These are phyloP conservation scores for Cryptotermes secundus DNA, from an alignment of 1,140 invertebrate genomes.

Conservation along the genomic window DNA sequence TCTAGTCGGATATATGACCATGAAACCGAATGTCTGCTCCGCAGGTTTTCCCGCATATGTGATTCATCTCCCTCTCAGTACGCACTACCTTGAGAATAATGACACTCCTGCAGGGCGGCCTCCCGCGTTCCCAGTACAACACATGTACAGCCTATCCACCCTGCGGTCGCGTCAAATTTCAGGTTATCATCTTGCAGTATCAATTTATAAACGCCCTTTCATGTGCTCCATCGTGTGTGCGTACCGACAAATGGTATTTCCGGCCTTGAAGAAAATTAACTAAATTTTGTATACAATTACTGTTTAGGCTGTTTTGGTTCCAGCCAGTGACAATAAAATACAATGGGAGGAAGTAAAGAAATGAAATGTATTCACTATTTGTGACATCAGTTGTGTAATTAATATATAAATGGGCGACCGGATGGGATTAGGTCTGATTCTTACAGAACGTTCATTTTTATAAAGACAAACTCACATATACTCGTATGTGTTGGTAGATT, in stretches of 20 bases:
- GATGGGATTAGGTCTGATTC: too few species aligned
- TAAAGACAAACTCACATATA: too few species aligned
- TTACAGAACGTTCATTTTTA: too few species aligned
- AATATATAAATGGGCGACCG: too few species aligned
- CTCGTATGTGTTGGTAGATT: too few species aligned
- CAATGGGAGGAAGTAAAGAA: too few species aligned
- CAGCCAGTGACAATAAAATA: not conserved
- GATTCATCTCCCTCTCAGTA: not conserved
- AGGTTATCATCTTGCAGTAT: not conserved
- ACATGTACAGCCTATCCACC: not conserved
- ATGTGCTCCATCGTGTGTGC: not conserved
- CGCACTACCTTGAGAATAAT: not conserved
- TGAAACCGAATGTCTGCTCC: too few species aligned
- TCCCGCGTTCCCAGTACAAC: not conserved
- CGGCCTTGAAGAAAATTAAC: not conserved
- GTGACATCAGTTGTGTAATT: too few species aligned
- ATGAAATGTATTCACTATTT: too few species aligned
- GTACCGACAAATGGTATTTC: not conserved
- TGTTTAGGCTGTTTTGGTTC: not conserved
- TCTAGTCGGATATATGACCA: too few species aligned
- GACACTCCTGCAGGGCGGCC: not conserved
- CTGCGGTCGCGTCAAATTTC: conserved; percentile 3
- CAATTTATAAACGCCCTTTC: not conserved
- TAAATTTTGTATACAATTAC: not conserved
- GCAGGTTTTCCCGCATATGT: not conserved